Percentiles rank a stretch among this genome's conserved stretches.
phyloP scores from a whole-genome alignment of 2,113 vertebrate genomes.

The Brevimyrus niger region DNA sequence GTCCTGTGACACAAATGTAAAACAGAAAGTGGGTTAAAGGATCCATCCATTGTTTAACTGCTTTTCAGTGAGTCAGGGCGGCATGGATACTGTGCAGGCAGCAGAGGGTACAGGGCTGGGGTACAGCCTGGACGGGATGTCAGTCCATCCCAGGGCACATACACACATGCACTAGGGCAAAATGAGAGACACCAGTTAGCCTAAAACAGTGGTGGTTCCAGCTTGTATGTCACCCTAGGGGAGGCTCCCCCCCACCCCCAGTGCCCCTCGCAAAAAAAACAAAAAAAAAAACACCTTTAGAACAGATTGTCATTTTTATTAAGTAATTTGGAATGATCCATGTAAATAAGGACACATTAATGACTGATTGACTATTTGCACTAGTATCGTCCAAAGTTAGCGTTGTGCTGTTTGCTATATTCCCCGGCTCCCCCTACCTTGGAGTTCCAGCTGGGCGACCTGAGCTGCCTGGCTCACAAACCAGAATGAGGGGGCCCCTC shows the following conservation, averaged over 20 bases:
- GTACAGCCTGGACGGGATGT: background rate
- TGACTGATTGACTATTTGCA: background rate
- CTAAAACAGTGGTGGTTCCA: background rate
- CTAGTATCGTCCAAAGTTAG: background rate
- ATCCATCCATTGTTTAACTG: background rate
- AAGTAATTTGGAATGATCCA: too few relatives aligned
- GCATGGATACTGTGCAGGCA: background rate
- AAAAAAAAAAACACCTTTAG: background rate
- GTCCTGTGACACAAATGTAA: background rate
- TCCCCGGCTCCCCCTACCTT: background rate
- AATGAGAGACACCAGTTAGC: background rate
- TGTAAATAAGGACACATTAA: too few relatives aligned
- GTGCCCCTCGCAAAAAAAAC: background rate
- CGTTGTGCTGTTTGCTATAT: background rate
- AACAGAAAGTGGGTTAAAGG: background rate
- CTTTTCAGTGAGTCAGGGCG: background rate
- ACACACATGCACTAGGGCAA: background rate
- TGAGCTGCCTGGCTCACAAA: background rate
- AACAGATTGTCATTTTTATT: background rate
- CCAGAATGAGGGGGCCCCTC: background rate
- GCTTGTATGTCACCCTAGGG: background rate
- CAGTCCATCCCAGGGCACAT: background rate
- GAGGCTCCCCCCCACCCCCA: background rate
- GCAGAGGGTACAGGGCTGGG: background rate
- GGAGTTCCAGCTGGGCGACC: background rate